Base-by-base conservation (phyloP, 2,888 invertebrate genomes). In the Rotaria sp. region DNA sequence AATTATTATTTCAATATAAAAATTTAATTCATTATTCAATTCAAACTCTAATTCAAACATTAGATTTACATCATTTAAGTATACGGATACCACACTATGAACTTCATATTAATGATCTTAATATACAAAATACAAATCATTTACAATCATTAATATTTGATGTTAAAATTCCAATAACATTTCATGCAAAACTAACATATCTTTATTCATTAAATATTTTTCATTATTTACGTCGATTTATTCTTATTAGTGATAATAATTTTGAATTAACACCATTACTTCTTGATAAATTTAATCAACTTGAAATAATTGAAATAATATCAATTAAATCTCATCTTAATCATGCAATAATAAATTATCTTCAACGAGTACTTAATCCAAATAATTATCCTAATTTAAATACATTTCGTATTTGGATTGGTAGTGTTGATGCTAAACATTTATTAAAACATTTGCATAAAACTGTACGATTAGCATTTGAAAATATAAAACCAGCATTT, bases 21-120 rank as follows among this genome's bases (percentile, higher is more conserved):
- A 15, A 13, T 26, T 2, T 80, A 5, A 45, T 80, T 45, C 80
- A 11, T 45, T n/a, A 26, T 41, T 26, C 24, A 4, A 45, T 80
- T 45, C 80, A 4, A 45, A 80, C 26, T n/a, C n/a, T 80, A 5
- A 8, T 45, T 26, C 45, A 45, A n/a, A 45, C 80, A 45, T 45
- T 80, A 45, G 45, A 80, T 45, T 45, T 80, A 45, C 80, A 80
- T 80, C 41, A 45, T 80, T 80, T 80, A n/a, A 80, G 80, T n/a
- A 80, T 80, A n/a, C 41, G 41, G 13, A 80, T 80, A 15, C 80
- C 80, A 45, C n/a, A 45, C 26, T 80, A 80, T 80, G 80, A 80
- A 80, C 15, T 80, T 10, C 8, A 24, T n/a, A 80, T 13, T 15
- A n/a, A 80, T 45, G 80, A 80, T 80, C 80, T 80, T 15, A n/a